Evolutionary conservation across 2,888 invertebrate species (phyloP).

Genomic region (Hypena proboscidalis): DNA sequence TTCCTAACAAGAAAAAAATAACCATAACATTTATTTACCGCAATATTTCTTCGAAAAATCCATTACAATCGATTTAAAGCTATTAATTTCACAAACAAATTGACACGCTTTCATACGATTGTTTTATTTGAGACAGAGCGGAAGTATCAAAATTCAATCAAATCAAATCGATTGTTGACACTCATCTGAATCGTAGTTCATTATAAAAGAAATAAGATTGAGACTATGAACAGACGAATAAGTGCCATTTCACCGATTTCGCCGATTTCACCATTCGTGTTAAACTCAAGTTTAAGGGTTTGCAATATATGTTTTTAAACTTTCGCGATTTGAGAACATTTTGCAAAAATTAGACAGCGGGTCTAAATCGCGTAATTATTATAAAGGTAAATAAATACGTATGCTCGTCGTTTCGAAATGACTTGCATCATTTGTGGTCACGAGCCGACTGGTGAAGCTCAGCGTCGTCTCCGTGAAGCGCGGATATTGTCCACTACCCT

Average conservation of each 20-base stretch:
- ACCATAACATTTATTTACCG: constrained; percentile 1
- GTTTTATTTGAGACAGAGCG: constrained; percentile 33
- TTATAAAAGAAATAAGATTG: constrained; percentile 44
- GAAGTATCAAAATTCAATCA: constrained; percentile 41
- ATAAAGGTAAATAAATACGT: no score
- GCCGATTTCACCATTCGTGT: no score
- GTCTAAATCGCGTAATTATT: no score
- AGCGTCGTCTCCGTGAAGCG: no score
- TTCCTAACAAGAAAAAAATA: constrained; percentile 6
- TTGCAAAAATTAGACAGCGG: no score
- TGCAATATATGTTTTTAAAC: no score
- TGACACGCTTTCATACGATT: constrained; percentile 43
- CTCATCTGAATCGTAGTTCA: constrained; percentile 30
- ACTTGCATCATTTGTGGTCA: no score
- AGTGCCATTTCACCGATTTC: constrained; percentile 42
- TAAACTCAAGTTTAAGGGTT: no score
- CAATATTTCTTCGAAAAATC: constrained; percentile 7
- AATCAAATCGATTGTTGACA: constrained; percentile 44
- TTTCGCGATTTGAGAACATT: no score
- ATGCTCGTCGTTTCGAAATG: no score
- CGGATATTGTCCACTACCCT: no score
- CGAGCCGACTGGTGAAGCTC: no score
- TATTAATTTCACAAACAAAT: constrained; percentile 28
- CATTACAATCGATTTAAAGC: constrained; percentile 10
- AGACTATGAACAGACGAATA: constrained; percentile 46